Percentiles rank a stretch among this genome's conserved stretches.
These are phyloP conservation scores for Brotula barbata DNA, from an alignment of 2,797 vertebrate genomes.

Conservation along the genomic window DNA sequence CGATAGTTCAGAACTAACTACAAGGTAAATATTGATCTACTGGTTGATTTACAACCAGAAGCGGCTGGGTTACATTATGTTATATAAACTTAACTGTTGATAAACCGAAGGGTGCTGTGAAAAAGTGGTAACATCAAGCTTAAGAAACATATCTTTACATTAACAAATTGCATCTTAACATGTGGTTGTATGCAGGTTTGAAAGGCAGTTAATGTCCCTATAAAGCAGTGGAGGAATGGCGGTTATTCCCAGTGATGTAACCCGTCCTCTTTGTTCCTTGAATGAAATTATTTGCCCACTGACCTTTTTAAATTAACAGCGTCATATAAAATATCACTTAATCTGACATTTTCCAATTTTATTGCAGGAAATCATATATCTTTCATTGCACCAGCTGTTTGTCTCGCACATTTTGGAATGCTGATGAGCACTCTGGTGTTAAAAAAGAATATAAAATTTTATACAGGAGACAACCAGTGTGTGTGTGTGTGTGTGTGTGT, in stretches of 20 bases:
- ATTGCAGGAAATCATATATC: constrained; percentile 61
- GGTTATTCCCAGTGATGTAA: constrained; percentile 22
- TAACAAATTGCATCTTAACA: too few relatives aligned
- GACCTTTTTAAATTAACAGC: constrained; percentile 68
- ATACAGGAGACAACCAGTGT: not conserved
- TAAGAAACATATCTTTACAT: too few relatives aligned
- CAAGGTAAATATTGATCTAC: too few relatives aligned
- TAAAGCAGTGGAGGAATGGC: not conserved
- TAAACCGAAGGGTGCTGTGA: too few relatives aligned
- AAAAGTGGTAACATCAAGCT: too few relatives aligned
- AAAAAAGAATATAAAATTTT: constrained; percentile 42
- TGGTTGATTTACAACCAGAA: too few relatives aligned
- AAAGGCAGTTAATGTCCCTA: too few relatives aligned
- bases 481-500: constrained; percentile 4
- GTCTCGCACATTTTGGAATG: constrained; percentile 45
- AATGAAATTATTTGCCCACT: constrained; percentile 54
- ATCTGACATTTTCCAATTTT: constrained; percentile 68
- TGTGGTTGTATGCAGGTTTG: too few relatives aligned
- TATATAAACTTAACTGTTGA: too few relatives aligned
- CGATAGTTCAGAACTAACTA: too few relatives aligned
- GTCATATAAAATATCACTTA: constrained; percentile 68
- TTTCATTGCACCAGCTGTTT: constrained; percentile 61
- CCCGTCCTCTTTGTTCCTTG: constrained; percentile 40
- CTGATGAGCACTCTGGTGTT: constrained; percentile 39
- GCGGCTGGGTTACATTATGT: too few relatives aligned